phyloP scores from a whole-genome alignment of 2,113 vertebrate genomes.

The Chamaetylas fuelleborni region DNA sequence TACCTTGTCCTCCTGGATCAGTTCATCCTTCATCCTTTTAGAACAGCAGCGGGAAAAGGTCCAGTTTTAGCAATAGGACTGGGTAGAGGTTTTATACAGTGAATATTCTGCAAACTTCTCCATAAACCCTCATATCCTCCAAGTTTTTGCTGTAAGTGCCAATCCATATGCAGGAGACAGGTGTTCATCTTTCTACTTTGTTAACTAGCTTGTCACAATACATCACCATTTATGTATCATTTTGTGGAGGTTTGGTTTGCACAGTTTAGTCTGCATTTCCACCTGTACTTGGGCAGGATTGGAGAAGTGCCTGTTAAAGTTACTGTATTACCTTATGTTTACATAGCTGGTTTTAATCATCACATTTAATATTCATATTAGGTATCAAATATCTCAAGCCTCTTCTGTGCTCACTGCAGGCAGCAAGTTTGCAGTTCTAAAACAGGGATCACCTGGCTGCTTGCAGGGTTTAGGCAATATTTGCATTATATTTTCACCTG shows the following conservation, averaged over 20 bases:
- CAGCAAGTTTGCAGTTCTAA: not conserved
- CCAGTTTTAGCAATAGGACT: not conserved
- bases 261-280: not conserved
- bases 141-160: not conserved
- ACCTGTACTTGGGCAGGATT: not conserved
- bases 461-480: not conserved
- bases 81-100: not conserved
- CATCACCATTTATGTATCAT: not conserved
- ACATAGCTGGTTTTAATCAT: not conserved
- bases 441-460: not conserved
- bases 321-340: not conserved
- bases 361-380: not conserved
- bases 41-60: not conserved
- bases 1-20: not conserved
- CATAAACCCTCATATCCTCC: not conserved
- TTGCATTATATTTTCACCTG: not conserved
- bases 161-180: not conserved
- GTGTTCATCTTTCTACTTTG: not conserved
- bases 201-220: conserved; percentile 17
- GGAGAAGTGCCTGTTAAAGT: not conserved
- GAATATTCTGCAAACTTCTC: not conserved
- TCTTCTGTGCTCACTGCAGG: not conserved
- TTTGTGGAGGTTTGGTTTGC: not conserved
- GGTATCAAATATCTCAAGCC: not conserved
- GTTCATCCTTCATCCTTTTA: not conserved